Conservation (phyloP, 2,797 vertebrate genomes). For the Ataeniobius toweri region DNA sequence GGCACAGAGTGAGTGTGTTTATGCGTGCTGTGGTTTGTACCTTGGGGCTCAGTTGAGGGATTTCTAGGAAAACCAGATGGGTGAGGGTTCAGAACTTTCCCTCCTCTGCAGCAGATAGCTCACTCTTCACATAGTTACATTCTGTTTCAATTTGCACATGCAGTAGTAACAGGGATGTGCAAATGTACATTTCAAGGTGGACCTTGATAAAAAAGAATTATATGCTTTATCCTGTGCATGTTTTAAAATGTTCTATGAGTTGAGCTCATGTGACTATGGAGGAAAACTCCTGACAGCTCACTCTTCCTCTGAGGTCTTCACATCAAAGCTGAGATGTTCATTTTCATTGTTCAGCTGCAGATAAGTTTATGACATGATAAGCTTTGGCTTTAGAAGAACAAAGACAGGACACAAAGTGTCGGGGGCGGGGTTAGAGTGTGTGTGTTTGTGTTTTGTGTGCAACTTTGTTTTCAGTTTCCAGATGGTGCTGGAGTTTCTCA, state of each 20-base stretch:
- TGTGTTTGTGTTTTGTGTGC: too few species aligned
- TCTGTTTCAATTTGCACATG: background rate
- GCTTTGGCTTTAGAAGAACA: too few species aligned
- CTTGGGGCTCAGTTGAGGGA: conserved; percentile 7
- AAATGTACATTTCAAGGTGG: background rate
- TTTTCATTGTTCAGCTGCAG: background rate
- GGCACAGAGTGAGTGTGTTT: conserved; percentile 19
- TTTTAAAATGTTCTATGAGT: background rate
- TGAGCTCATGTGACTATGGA: background rate
- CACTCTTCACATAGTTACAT: background rate
- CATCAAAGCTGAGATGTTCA: background rate
- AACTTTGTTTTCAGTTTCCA: too few species aligned
- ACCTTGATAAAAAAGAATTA: background rate
- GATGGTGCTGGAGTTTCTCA: too few species aligned
- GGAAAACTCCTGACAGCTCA: background rate
- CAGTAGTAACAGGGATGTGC: background rate
- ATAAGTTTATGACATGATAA: too few species aligned
- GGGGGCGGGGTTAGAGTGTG: too few species aligned
- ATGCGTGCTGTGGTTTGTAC: conserved; percentile 18
- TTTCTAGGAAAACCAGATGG: conserved; percentile 41
- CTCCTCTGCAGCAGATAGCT: conserved; percentile 2
- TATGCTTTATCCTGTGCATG: background rate
- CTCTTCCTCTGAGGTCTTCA: background rate
- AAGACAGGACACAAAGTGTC: too few species aligned
- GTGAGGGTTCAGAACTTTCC: conserved; percentile 7